These are phyloP conservation scores for Crocodylus rhombifer DNA, from an alignment of 2,797 vertebrate genomes.

Conservation along the genomic window DNA sequence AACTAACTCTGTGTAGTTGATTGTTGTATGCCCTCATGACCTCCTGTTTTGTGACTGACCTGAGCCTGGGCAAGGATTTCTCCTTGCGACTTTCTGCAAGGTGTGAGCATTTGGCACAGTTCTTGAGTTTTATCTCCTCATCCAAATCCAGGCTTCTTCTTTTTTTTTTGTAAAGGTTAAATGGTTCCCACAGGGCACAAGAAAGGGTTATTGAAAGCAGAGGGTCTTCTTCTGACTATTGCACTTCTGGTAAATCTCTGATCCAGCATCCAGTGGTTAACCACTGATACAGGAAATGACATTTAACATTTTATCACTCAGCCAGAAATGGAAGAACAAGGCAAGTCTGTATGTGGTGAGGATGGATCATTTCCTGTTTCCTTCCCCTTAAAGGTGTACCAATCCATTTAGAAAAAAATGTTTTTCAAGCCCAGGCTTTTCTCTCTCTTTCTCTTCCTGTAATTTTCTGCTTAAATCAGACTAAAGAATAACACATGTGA, in stretches of 20 bases:
- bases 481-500: constrained; percentile 29
- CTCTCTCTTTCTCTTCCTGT: background rate
- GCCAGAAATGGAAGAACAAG: constrained; percentile 84
- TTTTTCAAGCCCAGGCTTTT: background rate
- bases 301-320: constrained; percentile 83
- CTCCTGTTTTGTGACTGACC: background rate
- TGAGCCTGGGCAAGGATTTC: background rate
- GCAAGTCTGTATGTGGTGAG: constrained; percentile 77
- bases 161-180: constrained; percentile 5
- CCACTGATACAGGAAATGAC: constrained; percentile 85
- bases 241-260: constrained; percentile 84
- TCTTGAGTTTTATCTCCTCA: background rate
- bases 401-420: constrained; percentile 52
- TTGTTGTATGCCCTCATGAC: background rate
- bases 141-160: constrained; percentile 34
- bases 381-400: constrained; percentile 79
- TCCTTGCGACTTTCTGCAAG: background rate
- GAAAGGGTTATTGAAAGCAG: constrained; percentile 80
- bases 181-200: constrained; percentile 75
- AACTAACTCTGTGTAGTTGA: background rate
- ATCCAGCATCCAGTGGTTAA: constrained; percentile 83
- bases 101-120: background rate
- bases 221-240: constrained; percentile 75
- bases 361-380: constrained; percentile 76
- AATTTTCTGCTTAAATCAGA: constrained; percentile 34